Percentiles rank a stretch among this genome's conserved stretches.
phyloP scores from a whole-genome alignment of 2,888 invertebrate genomes.

The Drosophila mayaguana region DNA sequence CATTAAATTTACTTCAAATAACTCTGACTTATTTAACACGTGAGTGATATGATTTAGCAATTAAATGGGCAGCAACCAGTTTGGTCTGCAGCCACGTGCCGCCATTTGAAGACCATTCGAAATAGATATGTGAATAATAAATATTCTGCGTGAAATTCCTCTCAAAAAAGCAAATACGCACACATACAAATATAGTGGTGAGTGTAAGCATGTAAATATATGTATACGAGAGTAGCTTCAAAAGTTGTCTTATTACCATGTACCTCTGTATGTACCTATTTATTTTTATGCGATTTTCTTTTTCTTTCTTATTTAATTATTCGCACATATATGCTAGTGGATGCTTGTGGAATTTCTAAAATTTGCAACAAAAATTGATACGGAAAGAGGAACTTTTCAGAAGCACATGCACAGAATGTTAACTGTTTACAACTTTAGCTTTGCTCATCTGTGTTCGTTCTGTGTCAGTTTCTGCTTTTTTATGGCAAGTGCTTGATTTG shows the following conservation, averaged over 20 bases:
- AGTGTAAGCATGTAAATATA: neutral
- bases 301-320: neutral
- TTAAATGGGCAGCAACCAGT: conserved; percentile 11
- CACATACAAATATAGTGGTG: neutral
- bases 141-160: conserved; percentile 15
- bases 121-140: conserved; percentile 4
- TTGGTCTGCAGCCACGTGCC: conserved; percentile 11
- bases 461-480: conserved; percentile 6
- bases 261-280: no score
- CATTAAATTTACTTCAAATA: neutral
- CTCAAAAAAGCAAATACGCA: neutral
- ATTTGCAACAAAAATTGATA: conserved; percentile 1
- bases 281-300: neutral
- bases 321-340: neutral
- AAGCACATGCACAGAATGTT: conserved; percentile 53
- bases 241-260: no score
- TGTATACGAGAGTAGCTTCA: neutral
- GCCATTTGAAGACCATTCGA: neutral
- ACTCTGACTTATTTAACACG: neutral
- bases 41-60: conserved; percentile 7
- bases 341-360: conserved; percentile 24
- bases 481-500: conserved; percentile 52
- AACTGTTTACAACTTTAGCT: conserved; percentile 26
- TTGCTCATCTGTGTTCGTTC: conserved; percentile 28
- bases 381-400: conserved; percentile 24